These are phyloP conservation scores for Pachycephus smyrnensis DNA, from an alignment of 2,888 invertebrate species.

Conservation along the genomic window DNA sequence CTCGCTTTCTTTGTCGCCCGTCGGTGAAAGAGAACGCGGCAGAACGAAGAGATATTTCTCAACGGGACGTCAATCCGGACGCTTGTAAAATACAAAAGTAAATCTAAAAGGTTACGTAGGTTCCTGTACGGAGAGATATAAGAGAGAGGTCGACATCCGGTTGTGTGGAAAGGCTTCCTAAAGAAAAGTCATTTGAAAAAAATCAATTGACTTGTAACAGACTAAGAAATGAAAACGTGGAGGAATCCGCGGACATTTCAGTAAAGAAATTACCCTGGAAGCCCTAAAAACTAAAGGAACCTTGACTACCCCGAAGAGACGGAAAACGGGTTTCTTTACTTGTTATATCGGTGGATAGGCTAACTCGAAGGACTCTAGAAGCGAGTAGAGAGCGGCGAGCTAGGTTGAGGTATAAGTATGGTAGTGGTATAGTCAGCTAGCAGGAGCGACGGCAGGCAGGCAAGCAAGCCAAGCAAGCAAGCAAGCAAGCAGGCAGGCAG, in stretches of 20 bases:
- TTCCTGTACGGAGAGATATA: not conserved
- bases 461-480: not conserved
- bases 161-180: not conserved
- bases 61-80: not conserved
- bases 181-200: not conserved
- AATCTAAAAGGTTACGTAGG: not conserved
- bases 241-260: not conserved
- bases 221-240: not conserved
- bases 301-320: not conserved
- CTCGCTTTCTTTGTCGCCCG: not conserved
- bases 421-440: not conserved
- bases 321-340: not conserved
- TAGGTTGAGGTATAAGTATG: not conserved
- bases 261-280: not conserved
- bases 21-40: not conserved
- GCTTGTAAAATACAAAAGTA: not conserved
- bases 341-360: not conserved
- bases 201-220: not conserved
- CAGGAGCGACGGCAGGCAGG: constrained; percentile 1
- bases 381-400: constrained; percentile 3
- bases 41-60: not conserved
- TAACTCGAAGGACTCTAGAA: not conserved
- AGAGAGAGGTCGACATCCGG: not conserved
- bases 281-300: not conserved
- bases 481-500: not conserved